Percentiles rank a stretch among this genome's conserved stretches.
Evolutionary conservation across 2,797 vertebrate genomes (phyloP).

Genomic region (Epinephelus malabaricus): DNA sequence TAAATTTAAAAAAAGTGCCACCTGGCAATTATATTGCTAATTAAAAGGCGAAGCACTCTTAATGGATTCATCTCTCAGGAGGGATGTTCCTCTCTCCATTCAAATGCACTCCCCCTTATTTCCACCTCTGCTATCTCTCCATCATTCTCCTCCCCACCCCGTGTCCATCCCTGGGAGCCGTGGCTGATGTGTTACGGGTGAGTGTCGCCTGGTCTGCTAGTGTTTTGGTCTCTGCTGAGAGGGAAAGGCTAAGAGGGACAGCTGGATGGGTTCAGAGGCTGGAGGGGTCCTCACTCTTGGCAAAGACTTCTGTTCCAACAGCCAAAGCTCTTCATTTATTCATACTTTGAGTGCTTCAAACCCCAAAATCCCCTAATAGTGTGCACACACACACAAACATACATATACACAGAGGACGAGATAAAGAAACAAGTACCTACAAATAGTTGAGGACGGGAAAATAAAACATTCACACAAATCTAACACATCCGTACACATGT

Average conservation of each 20-base stretch:
- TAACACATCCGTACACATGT: conserved; percentile 49
- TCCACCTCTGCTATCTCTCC: conserved; percentile 38
- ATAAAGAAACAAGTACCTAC: conserved; percentile 51
- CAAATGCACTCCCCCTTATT: conserved; percentile 42
- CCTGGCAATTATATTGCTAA: conserved; percentile 85
- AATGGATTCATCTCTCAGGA: conserved; percentile 84
- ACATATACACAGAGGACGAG: conserved; percentile 39
- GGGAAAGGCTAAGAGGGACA: conserved; percentile 70
- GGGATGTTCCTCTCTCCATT: conserved; percentile 56
- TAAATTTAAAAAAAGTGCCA: conserved; percentile 67
- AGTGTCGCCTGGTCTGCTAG: conserved; percentile 61
- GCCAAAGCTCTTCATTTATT: conserved; percentile 80
- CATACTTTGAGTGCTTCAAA: conserved; percentile 79
- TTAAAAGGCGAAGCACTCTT: conserved; percentile 84
- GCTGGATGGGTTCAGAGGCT: conserved; percentile 75
- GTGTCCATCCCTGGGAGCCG: conserved; percentile 43
- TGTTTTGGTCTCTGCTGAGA: conserved; percentile 65
- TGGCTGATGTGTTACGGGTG: conserved; percentile 51
- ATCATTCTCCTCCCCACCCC: conserved; percentile 29
- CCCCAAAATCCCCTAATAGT: conserved; percentile 66
- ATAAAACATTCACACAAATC: conserved; percentile 51
- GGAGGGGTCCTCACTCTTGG: conserved; percentile 73
- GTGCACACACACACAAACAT: conserved; percentile 42
- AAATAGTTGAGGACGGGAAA: conserved; percentile 40
- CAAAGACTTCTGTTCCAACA: conserved; percentile 67